phyloP scores from a whole-genome alignment of 2,113 vertebrate genomes.

The Podiceps cristatus region DNA sequence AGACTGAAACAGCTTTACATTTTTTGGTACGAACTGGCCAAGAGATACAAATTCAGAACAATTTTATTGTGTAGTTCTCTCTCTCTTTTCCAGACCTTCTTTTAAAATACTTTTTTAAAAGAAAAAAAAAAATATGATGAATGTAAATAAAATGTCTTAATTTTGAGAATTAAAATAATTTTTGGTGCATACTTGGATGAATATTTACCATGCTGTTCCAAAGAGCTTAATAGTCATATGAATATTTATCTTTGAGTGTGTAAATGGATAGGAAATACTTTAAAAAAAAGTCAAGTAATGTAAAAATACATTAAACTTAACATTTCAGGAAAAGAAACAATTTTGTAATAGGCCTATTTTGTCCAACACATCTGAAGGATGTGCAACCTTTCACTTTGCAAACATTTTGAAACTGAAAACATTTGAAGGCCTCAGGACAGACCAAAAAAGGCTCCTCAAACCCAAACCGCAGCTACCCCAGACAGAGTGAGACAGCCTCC shows the following conservation, averaged over 20 bases:
- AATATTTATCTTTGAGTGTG: neutral
- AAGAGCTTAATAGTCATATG: neutral
- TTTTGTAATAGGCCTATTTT: neutral
- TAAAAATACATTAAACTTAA: neutral
- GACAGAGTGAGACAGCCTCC: neutral
- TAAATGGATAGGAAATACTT: neutral
- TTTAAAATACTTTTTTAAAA: neutral
- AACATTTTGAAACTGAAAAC: rapidly evolving
- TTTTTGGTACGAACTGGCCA: neutral
- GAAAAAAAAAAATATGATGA: neutral
- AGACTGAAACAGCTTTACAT: neutral
- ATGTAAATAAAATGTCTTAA: neutral
- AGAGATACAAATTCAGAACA: neutral
- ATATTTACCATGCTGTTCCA: neutral
- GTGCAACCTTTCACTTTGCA: neutral
- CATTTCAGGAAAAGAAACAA: neutral
- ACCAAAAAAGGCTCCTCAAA: neutral
- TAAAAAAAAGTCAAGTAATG: neutral
- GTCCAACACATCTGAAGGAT: neutral
- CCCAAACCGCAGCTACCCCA: neutral
- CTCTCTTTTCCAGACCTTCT: neutral
- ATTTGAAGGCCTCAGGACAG: neutral
- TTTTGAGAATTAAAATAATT: neutral
- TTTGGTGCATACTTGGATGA: neutral
- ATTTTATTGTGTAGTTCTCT: neutral